Conservation (phyloP, 2,797 vertebrate species). For the Myripristis jacobus region DNA sequence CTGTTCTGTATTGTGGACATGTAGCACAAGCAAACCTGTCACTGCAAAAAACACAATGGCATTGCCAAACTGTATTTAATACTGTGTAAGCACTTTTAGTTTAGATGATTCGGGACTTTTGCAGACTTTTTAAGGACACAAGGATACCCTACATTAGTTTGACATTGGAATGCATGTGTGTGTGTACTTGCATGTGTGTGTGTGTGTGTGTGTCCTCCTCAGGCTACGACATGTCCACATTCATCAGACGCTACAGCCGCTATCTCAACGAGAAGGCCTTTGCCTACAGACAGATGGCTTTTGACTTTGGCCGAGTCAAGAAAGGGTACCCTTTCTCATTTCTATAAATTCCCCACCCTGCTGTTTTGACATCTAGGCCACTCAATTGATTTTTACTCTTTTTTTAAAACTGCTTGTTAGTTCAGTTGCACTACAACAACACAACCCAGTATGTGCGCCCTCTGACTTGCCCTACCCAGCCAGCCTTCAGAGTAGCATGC, state of each 20-base stretch:
- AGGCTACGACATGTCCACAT: conserved; percentile 99
- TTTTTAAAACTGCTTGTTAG: not conserved
- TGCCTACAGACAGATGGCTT: conserved; percentile 98
- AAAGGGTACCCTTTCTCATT: conserved; percentile 88
- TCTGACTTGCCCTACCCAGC: not conserved
- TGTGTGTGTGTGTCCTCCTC: conserved; percentile 57
- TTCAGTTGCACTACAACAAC: not conserved
- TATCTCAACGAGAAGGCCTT: conserved; percentile 99
- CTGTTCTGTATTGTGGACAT: no score
- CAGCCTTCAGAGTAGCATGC: conserved; percentile 16
- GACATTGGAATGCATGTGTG: no score
- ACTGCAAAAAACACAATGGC: no score
- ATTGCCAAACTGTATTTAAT: not conserved
- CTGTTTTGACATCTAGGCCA: conserved; percentile 13
- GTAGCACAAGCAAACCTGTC: no score
- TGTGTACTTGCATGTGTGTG: conserved; percentile 1
- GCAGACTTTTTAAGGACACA: not conserved
- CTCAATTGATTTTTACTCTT: not conserved
- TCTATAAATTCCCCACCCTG: not conserved
- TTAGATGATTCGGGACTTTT: conserved; percentile 8
- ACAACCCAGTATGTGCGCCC: not conserved
- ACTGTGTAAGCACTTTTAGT: no score
- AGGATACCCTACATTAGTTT: not conserved
- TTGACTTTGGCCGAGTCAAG: conserved; percentile 97
- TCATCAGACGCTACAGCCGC: conserved; percentile 98